phyloP scores from a whole-genome alignment of 1,140 invertebrate genomes.

The Callitettix versicolor region DNA sequence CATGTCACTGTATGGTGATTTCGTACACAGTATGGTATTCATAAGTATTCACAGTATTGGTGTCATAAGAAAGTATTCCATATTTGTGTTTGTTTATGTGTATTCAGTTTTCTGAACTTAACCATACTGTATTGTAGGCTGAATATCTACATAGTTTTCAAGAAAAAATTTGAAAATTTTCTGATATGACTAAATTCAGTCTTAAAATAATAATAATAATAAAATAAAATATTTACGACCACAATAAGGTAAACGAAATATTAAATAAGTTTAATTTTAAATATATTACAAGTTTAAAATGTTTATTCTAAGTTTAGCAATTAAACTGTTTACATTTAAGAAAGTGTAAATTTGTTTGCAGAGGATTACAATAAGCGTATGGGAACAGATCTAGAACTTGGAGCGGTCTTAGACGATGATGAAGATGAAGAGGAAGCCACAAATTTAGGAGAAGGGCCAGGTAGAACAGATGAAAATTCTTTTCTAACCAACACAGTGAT shows the following conservation, averaged over 20 bases:
- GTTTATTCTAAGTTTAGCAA: too few relatives aligned
- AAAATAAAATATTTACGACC: not conserved
- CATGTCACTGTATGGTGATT: too few relatives aligned
- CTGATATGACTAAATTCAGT: not conserved
- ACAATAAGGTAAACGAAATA: not conserved
- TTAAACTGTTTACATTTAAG: too few relatives aligned
- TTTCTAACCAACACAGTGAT: not conserved
- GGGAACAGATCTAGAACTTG: slow-evolving; percentile 32
- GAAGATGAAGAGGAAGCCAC: slow-evolving; percentile 34
- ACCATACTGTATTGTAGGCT: too few relatives aligned
- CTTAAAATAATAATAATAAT: not conserved
- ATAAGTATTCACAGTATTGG: too few relatives aligned
- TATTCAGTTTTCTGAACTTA: too few relatives aligned
- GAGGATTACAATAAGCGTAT: slow-evolving; percentile 19
- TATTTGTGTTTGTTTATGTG: too few relatives aligned
- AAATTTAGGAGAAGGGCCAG: slow-evolving; percentile 31
- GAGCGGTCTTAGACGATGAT: slow-evolving; percentile 37
- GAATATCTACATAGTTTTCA: too few relatives aligned
- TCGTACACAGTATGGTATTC: too few relatives aligned
- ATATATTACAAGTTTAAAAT: too few relatives aligned
- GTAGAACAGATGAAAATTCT: slow-evolving; percentile 17
- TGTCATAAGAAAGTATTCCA: too few relatives aligned
- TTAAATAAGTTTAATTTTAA: not conserved
- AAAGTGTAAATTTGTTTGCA: slow-evolving; percentile 2
- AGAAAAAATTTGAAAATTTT: too few relatives aligned